phyloP scores from a whole-genome alignment of 2,888 invertebrate species.

The Phragmatobia fuliginosa region DNA sequence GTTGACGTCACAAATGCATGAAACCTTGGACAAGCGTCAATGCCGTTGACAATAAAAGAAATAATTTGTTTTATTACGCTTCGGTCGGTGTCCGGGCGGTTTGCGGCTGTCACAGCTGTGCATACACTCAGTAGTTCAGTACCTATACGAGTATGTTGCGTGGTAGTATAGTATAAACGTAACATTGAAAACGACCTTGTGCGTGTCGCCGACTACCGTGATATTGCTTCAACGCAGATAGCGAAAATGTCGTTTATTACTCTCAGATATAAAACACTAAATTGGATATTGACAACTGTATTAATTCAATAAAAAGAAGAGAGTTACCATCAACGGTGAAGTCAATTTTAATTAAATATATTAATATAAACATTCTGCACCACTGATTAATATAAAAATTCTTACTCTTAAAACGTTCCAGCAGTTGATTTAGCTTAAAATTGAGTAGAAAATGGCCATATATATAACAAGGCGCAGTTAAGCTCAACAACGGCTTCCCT shows the following conservation, averaged over 20 bases:
- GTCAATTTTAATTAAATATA: background rate
- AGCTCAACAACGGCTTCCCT: too few species aligned
- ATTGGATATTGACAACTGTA: background rate
- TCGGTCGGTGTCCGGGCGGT: constrained; percentile 57
- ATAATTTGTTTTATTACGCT: constrained; percentile 53
- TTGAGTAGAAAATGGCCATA: too few species aligned
- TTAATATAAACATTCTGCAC: background rate
- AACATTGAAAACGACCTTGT: constrained; percentile 81
- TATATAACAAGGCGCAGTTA: background rate
- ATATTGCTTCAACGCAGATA: constrained; percentile 53
- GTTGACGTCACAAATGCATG: constrained; percentile 37
- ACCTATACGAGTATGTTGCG: constrained; percentile 28
- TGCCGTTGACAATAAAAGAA: constrained; percentile 46
- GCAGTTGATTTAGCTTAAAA: too few species aligned
- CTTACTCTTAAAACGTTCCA: too few species aligned
- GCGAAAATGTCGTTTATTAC: constrained; percentile 51
- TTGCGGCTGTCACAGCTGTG: constrained; percentile 58
- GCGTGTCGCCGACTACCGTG: constrained; percentile 67
- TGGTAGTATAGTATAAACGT: constrained; percentile 53
- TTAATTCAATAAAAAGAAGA: background rate
- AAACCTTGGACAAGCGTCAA: constrained; percentile 33
- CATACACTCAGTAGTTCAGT: constrained; percentile 55
- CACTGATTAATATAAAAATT: background rate
- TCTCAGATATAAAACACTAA: constrained; percentile 13
- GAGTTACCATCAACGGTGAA: too few species aligned